Evolutionary conservation across 2,797 vertebrate genomes (phyloP), one percentile per base, ranked within the genome.

Genomic region (Esox masquinongy): DNA sequence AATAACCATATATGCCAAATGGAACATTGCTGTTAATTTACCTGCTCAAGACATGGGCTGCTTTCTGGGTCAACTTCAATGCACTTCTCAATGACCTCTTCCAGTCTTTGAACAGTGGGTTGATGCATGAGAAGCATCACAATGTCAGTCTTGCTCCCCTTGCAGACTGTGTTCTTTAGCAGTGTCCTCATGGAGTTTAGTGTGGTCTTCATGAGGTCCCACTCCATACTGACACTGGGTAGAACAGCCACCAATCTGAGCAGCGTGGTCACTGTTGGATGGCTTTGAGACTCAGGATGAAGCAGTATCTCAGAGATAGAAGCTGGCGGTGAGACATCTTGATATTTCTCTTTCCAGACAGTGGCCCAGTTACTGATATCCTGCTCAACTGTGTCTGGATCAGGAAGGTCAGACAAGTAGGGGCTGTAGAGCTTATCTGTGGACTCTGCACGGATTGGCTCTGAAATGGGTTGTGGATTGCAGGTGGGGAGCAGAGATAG

Each of bases 201-300:
- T 0, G 96, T 97, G 0, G 95, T 90, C 88, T 97, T 97, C 2
- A 95, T 97, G 74, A 96, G 94, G 80, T 97, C 96, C 2, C 93
- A 97, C 83, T 98, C 97, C 81, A 98, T 96, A 73, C 95, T 97
- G 87, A 99, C 95, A 70, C 97, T 94, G 0, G 97, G 98, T 74
- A 99, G 93, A 39, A 97, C 96, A 7, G 96, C 96, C 0, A 97
- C 90, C 15, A 97, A 94, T 79, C 97, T 95, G 0, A 99, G 95
- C 80, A 99, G 90, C 0, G 94, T 92, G 0, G 95, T 93, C 17
- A 99, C 95, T 0, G 97, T 95, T 1, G 96, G 96, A 85, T 97
- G 96, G 86, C 90, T 96, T 86, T 95, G 97, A 2, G 97, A 95
- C 86, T 99, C 97, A 0, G 95, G 94, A 47, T 99, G 94, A 64